Conservation (phyloP, 1,140 invertebrate genomes). For the Eupristina koningsbergeri region DNA sequence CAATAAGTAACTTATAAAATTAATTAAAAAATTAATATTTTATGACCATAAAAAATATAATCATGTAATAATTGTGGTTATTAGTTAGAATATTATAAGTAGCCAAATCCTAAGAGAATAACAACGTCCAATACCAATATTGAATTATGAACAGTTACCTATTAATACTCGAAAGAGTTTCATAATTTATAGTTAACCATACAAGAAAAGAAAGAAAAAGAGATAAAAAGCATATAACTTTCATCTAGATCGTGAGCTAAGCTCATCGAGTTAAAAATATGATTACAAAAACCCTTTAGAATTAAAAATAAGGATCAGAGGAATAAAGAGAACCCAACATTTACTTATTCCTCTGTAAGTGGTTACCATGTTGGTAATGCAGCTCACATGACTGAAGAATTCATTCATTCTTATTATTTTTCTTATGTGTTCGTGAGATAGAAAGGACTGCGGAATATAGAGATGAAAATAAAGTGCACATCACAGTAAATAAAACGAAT, state of each 20-base stretch:
- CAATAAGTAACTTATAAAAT: too few relatives aligned
- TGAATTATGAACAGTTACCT: constrained; percentile 58
- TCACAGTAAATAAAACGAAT: constrained; percentile 16
- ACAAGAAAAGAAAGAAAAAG: constrained; percentile 20
- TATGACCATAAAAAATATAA: too few relatives aligned
- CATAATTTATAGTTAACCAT: constrained; percentile 57
- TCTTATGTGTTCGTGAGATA: not conserved
- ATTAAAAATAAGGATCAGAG: constrained; percentile 9
- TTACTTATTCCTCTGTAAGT: constrained; percentile 58
- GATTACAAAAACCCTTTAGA: constrained; percentile 43
- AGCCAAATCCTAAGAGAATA: not conserved
- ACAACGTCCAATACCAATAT: constrained; percentile 1
- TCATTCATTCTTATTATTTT: constrained; percentile 24
- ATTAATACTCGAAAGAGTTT: constrained; percentile 57
- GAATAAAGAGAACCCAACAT: constrained; percentile 58
- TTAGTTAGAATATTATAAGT: not conserved
- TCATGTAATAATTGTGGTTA: too few relatives aligned
- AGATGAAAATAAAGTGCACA: not conserved
- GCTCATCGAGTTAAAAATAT: constrained; percentile 42
- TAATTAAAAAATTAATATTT: too few relatives aligned
- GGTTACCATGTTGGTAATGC: constrained; percentile 54
- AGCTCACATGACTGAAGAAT: constrained; percentile 34
- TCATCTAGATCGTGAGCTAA: constrained; percentile 6
- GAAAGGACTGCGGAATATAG: not conserved
- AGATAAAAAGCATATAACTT: constrained; percentile 43